Conservation (phyloP, 2,888 invertebrate genomes). For the Meghimatium bilineatum region DNA sequence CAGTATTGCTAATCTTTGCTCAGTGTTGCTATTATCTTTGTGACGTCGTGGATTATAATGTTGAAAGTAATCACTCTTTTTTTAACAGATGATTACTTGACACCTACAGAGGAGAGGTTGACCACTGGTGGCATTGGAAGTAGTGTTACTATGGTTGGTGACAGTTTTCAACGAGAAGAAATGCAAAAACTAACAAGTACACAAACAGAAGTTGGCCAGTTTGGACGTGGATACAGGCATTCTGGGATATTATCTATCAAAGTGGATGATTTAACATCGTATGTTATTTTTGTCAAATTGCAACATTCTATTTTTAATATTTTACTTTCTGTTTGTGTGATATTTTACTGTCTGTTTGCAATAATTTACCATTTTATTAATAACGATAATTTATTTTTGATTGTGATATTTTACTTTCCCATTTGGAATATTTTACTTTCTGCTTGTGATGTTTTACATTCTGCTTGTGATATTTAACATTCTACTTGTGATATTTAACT, state of each 20-base stretch:
- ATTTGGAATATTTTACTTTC: no score
- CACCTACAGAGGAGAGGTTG: conserved; percentile 22
- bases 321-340: not conserved
- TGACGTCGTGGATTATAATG: no score
- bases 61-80: not conserved
- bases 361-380: no score
- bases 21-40: no score
- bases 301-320: not conserved
- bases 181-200: conserved; percentile 35
- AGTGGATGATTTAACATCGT: conserved; percentile 68
- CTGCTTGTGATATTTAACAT: no score
- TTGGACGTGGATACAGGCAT: conserved; percentile 60
- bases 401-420: no score
- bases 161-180: conserved; percentile 87
- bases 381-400: no score
- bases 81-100: conserved; percentile 31
- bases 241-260: conserved; percentile 66
- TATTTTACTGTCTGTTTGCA: no score
- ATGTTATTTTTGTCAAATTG: conserved; percentile 25
- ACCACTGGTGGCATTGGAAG: conserved; percentile 84
- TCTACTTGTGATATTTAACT: no score
- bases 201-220: conserved; percentile 55
- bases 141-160: conserved; percentile 85
- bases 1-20: no score
- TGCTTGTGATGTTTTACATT: no score